Percentiles rank a stretch among this genome's conserved stretches.
Conservation (phyloP, 2,888 invertebrate species). For the Sussaba pulchella region DNA sequence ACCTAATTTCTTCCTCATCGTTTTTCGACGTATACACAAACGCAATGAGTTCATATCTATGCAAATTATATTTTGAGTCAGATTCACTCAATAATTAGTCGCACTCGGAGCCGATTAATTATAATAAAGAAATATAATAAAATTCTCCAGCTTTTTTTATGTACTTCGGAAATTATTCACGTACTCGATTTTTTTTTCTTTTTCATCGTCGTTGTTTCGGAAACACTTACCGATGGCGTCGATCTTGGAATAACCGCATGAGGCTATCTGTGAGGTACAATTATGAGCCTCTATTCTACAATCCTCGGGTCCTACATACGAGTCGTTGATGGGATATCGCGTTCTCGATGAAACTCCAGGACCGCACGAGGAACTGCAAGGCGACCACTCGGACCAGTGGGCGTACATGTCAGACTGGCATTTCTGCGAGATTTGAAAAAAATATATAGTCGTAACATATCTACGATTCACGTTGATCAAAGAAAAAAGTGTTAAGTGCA, state of each 20-base stretch:
- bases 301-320: slow-evolving; percentile 73
- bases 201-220: neutral
- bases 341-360: slow-evolving; percentile 90
- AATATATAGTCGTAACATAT: neutral
- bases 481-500: neutral
- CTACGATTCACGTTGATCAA: neutral
- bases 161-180: neutral
- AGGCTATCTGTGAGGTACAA: slow-evolving; percentile 77
- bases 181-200: neutral
- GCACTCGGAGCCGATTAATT: no score
- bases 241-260: slow-evolving; percentile 78
- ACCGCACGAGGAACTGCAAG: slow-evolving; percentile 95
- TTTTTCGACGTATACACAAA: neutral
- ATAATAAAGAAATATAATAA: no score
- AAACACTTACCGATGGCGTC: slow-evolving; percentile 75
- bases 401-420: slow-evolving; percentile 85
- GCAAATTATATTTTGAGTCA: no score
- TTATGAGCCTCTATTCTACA: slow-evolving; percentile 76
- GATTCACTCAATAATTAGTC: no score
- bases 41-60: neutral
- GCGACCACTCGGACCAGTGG: slow-evolving; percentile 95
- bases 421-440: slow-evolving; percentile 72
- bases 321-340: slow-evolving; percentile 81
- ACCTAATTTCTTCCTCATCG: no score
- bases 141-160: no score